Evolutionary conservation across 2,113 vertebrate genomes (phyloP), one percentile per base, ranked within the genome.

Genomic region (Cettia cetti): DNA sequence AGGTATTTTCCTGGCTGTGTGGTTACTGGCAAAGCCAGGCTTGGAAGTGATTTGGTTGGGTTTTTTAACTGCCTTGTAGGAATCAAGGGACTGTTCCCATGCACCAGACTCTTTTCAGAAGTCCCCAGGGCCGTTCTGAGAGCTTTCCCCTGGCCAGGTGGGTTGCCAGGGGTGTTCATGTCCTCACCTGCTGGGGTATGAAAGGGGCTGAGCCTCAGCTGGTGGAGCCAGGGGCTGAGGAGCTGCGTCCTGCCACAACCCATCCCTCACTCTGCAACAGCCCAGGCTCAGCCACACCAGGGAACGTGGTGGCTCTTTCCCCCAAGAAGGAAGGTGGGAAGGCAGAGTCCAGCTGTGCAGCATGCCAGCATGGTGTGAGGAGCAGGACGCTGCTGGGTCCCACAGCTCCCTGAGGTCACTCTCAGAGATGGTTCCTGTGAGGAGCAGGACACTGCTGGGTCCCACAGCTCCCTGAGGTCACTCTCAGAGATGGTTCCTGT

Each of bases 221-320:
- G 61, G 11, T 11, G 20, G 76, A 76, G 16, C 33, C 1, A 0
- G 30, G 20, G 40, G 11, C 37, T 35, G 35, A 52, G 54, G 28
- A 82, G 30, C 30, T 52, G 57, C 54, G 22, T 59, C 18, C 64
- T 81, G 27, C 3, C 39, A 21, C 45, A 70, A 47, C 70, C 7
- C 2, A 11, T 20, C 18, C 40, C 47, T 84, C 42, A 0, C 27
- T 44, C 35, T 70, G 26, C 52, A 53, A 11, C 4, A 30, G n/a
- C 9, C 23, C 13, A 24, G 35, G 5, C 23, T 12, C 14, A 24
- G 45, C 60, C 24, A 15, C 60, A 24, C 18, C 52, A n/a, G 0
- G 0, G 30, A 18, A 1, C 42, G 8, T 8, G 16, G 11, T 5
- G 35, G 6, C 2, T 24, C 53, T 11, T 78, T 80, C 5, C 17